Evolutionary conservation across 2,797 vertebrate genomes (phyloP).

Genomic region (Oryzias dopingdopingensis): DNA sequence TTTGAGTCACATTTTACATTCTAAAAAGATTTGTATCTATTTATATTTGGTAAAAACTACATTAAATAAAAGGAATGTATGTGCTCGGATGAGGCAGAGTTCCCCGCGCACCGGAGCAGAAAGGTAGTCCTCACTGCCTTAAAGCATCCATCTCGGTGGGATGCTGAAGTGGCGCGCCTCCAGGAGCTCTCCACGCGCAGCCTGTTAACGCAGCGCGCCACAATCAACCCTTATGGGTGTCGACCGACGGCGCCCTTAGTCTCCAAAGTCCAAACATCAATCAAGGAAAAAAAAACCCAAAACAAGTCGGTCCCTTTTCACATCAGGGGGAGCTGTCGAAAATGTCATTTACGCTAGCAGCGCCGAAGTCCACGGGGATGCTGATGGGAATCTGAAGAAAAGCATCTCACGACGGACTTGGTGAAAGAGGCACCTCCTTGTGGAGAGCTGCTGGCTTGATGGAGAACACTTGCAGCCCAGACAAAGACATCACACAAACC

Average conservation of each 20-base stretch:
- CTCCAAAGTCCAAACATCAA: too few relatives aligned
- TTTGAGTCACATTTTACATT: too few relatives aligned
- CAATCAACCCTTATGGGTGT: slow-evolving; percentile 17
- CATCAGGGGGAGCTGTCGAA: slow-evolving; percentile 15
- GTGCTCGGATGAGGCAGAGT: too few relatives aligned
- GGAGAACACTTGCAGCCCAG: slow-evolving; percentile 1
- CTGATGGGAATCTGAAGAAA: slow-evolving; percentile 23
- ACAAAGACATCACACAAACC: not conserved
- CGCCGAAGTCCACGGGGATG: slow-evolving; percentile 26
- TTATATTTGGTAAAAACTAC: too few relatives aligned
- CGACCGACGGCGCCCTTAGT: slow-evolving; percentile 3
- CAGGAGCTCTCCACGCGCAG: slow-evolving; percentile 20
- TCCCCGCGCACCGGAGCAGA: too few relatives aligned
- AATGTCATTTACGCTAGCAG: slow-evolving; percentile 34
- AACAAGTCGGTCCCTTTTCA: too few relatives aligned
- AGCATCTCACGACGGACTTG: slow-evolving; percentile 43
- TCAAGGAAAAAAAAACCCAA: too few relatives aligned
- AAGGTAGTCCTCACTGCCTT: slow-evolving; percentile 10
- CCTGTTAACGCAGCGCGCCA: slow-evolving; percentile 36
- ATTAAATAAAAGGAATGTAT: too few relatives aligned
- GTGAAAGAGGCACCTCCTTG: slow-evolving; percentile 40
- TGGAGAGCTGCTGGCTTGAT: slow-evolving; percentile 48
- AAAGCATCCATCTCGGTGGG: slow-evolving; percentile 36
- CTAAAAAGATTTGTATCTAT: too few relatives aligned
- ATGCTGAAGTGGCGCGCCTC: slow-evolving; percentile 37